phyloP scores from a whole-genome alignment of 1,140 invertebrate genomes.

The Sycophila sp. region DNA sequence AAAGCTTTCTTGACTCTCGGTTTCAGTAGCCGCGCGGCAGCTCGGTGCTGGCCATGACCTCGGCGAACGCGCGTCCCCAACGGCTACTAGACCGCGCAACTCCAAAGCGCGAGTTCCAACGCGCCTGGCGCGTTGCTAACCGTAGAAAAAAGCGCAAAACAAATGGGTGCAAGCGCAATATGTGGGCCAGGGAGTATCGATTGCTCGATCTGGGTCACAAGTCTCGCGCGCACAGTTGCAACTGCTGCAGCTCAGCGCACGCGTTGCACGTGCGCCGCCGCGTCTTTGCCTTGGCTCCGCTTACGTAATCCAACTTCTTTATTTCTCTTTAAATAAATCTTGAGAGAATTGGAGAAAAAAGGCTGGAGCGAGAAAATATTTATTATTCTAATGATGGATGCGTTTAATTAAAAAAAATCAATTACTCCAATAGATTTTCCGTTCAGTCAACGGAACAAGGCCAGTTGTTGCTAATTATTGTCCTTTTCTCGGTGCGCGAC shows the following conservation, averaged over 20 bases:
- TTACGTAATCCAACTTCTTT: no score
- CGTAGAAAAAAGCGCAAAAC: constrained; percentile 10
- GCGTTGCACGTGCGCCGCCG: not conserved
- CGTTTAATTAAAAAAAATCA: no score
- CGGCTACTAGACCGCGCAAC: not conserved
- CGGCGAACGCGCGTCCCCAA: constrained; percentile 20
- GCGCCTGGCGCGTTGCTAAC: not conserved
- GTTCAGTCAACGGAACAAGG: no score
- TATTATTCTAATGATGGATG: no score
- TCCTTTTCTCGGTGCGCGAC: no score
- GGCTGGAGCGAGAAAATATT: no score
- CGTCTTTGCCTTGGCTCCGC: constrained; percentile 9
- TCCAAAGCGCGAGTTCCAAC: not conserved
- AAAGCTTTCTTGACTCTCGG: constrained; percentile 67
- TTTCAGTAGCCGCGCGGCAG: constrained; percentile 59
- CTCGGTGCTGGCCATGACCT: constrained; percentile 67
- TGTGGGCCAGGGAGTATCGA: constrained; percentile 62
- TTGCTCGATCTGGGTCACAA: constrained; percentile 59
- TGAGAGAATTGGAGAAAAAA: no score
- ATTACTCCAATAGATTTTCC: no score
- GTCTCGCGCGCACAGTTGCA: constrained; percentile 41
- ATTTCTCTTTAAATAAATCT: no score
- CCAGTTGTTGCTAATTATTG: no score
- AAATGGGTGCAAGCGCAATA: constrained; percentile 53
- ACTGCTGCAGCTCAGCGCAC: not conserved